phyloP scores from a whole-genome alignment of 1,140 invertebrate species.

The Brachionus calyciflorus region DNA sequence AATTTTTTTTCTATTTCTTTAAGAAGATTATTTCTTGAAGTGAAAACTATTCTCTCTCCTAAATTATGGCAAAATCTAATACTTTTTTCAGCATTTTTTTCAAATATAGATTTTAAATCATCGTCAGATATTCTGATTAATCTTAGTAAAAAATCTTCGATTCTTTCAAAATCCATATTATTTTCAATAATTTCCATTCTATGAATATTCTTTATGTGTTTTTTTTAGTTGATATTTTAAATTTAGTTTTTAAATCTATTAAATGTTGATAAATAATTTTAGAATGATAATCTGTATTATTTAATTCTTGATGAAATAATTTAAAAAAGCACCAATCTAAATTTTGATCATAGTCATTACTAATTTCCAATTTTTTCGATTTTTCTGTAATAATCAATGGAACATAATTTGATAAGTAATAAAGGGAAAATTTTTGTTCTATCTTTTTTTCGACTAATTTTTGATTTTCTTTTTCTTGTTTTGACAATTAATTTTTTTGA shows the following conservation, averaged over 20 bases:
- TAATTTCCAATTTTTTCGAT: background rate
- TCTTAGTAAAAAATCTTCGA: too few species aligned
- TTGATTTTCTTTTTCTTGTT: background rate
- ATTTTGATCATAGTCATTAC: background rate
- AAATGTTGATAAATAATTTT: background rate
- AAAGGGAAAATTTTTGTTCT: slow-evolving; percentile 3
- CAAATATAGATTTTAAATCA: too few species aligned
- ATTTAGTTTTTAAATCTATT: too few species aligned
- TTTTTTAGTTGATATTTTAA: too few species aligned
- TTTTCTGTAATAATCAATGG: background rate
- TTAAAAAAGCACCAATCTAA: background rate
- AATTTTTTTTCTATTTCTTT: background rate
- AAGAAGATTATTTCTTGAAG: background rate
- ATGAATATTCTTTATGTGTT: too few species aligned
- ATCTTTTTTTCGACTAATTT: background rate
- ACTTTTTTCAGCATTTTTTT: too few species aligned
- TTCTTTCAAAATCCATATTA: too few species aligned
- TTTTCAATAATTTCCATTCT: too few species aligned
- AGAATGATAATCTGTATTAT: background rate
- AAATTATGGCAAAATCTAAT: too few species aligned
- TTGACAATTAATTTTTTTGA: background rate
- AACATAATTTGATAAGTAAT: background rate
- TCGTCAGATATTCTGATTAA: too few species aligned
- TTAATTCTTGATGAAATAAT: background rate
- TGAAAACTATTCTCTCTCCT: background rate